Conservation (phyloP, 2,797 vertebrate genomes). For the Eulemur coronatus region DNA sequence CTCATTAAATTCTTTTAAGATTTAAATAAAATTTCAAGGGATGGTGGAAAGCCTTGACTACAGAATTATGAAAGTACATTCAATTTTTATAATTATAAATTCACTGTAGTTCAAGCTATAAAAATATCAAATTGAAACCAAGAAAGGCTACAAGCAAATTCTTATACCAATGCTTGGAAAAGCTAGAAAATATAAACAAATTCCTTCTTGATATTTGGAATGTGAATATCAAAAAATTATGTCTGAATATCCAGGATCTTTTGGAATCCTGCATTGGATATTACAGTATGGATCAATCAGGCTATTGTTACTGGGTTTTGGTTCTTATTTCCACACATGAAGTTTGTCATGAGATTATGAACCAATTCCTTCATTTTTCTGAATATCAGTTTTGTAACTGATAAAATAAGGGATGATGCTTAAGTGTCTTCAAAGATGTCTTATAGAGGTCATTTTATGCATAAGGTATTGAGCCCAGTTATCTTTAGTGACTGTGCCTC, state of each 20-base stretch:
- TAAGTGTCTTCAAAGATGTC: constrained; percentile 37
- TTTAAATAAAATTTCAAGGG: constrained; percentile 23
- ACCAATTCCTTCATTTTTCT: background rate
- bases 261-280: background rate
- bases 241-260: background rate
- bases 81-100: background rate
- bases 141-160: constrained; percentile 18
- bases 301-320: background rate
- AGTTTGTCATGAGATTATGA: background rate
- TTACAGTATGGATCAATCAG: background rate
- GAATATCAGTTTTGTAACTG: constrained; percentile 15
- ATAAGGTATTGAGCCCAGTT: constrained; percentile 20
- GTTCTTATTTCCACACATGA: background rate
- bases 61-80: constrained; percentile 12
- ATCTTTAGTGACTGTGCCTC: background rate
- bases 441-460: constrained; percentile 47
- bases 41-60: background rate
- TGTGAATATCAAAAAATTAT: background rate
- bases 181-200: constrained; percentile 49
- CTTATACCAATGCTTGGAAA: constrained; percentile 36
- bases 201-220: constrained; percentile 53
- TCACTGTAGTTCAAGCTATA: background rate
- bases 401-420: constrained; percentile 19
- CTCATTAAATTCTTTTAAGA: background rate
- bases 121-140: constrained; percentile 44